These are phyloP conservation scores for Megaceryle alcyon DNA, from an alignment of 2,797 vertebrate genomes.

Conservation along the genomic window DNA sequence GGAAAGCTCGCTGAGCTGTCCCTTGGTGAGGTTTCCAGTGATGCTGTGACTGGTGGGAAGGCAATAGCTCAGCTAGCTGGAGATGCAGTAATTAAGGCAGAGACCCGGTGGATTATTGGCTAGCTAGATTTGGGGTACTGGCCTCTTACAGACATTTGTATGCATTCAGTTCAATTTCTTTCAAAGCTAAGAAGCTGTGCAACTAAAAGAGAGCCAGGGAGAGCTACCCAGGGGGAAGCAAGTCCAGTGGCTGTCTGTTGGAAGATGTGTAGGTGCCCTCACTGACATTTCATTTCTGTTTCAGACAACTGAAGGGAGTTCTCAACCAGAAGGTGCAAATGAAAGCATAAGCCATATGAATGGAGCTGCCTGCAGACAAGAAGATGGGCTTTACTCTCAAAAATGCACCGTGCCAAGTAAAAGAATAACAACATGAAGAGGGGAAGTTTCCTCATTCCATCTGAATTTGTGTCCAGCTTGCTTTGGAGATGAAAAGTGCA, in stretches of 20 bases:
- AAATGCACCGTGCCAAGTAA: constrained; percentile 72
- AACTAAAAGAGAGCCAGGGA: neutral
- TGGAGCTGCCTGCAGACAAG: constrained; percentile 69
- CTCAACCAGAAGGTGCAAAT: constrained; percentile 36
- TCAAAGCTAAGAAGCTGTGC: neutral
- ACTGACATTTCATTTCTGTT: constrained; percentile 45
- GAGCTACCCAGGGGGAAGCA: neutral
- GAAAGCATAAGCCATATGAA: constrained; percentile 41
- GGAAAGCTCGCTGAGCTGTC: neutral
- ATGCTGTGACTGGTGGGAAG: neutral
- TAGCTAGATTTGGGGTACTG: neutral
- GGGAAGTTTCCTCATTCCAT: neutral
- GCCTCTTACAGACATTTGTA: neutral
- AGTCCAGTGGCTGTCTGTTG: neutral
- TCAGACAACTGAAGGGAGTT: constrained; percentile 69
- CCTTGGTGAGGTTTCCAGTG: neutral
- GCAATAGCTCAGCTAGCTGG: neutral
- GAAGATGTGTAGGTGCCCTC: neutral
- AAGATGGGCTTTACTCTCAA: constrained; percentile 56
- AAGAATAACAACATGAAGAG: constrained; percentile 81
- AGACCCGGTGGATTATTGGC: neutral
- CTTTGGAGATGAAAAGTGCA: constrained; percentile 2
- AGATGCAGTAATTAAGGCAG: neutral
- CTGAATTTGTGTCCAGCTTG: neutral
- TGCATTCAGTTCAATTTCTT: neutral